Evolutionary conservation across 2,113 vertebrate species (phyloP).

Genomic region (Zootoca vivipara): DNA sequence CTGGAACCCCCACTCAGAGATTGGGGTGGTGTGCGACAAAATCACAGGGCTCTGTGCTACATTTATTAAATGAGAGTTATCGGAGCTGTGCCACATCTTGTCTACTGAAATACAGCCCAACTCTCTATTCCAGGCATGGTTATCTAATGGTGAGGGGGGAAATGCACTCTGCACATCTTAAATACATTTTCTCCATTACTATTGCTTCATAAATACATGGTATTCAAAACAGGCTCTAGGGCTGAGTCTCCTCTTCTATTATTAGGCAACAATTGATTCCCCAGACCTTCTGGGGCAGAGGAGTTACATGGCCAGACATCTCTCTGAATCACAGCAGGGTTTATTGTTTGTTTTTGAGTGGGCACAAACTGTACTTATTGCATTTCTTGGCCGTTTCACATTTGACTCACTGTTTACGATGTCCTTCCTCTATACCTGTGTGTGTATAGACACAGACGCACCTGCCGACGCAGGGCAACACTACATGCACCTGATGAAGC

Average conservation of each 20-base stretch:
- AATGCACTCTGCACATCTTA: not conserved
- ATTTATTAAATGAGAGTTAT: not conserved
- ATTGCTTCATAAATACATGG: not conserved
- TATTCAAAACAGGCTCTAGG: not conserved
- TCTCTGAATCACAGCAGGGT: not conserved
- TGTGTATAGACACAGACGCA: not conserved
- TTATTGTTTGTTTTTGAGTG: not conserved
- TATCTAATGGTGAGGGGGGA: not conserved
- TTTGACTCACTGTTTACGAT: not conserved
- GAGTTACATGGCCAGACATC: not conserved
- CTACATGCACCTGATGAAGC: not conserved
- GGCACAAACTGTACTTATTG: not conserved
- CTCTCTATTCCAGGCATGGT: not conserved
- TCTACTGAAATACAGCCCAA: not conserved
- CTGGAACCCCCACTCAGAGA: too few relatives aligned
- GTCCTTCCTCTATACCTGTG: not conserved
- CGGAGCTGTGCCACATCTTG: not conserved
- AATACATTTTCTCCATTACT: not conserved
- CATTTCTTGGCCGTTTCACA: not conserved
- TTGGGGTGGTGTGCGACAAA: not conserved
- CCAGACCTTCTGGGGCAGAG: not conserved
- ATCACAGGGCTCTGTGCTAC: not conserved
- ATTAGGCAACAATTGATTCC: not conserved
- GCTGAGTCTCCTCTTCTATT: not conserved
- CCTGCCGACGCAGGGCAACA: not conserved